A percentile compares a stretch with the other conserved stretches of the same genome.
Conservation (phyloP, 2,113 vertebrate species). For the Brachypteracias leptosomus region DNA sequence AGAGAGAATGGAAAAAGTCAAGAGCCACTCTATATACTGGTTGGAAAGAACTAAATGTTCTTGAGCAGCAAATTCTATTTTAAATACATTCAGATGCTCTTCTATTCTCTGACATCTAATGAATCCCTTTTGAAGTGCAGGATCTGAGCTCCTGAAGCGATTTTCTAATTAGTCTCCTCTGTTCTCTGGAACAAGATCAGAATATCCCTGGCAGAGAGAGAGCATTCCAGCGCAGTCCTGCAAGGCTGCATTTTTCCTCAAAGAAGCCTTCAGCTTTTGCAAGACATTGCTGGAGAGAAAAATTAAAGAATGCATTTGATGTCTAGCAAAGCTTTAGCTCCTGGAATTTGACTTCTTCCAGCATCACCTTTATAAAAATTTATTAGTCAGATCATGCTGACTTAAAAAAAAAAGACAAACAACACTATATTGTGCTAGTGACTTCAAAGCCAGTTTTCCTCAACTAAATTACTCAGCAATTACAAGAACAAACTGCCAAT, state of each 20-base stretch:
- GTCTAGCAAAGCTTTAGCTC: conserved; percentile 5
- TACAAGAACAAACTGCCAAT: conserved; percentile 3
- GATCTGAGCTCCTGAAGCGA: conserved; percentile 33
- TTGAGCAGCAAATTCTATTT: not conserved
- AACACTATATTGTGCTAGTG: not conserved
- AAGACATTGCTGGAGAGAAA: conserved; percentile 9
- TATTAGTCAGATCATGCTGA: conserved; percentile 23
- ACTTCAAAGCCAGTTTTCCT: not conserved
- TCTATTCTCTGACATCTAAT: not conserved
- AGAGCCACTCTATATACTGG: not conserved
- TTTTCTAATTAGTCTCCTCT: conserved; percentile 39
- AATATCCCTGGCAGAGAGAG: conserved; percentile 14
- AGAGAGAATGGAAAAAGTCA: not conserved
- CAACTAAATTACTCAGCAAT: not conserved
- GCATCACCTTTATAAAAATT: not conserved
- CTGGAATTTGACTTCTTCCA: not conserved
- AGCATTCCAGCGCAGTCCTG: conserved; percentile 7
- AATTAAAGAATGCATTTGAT: conserved; percentile 42
- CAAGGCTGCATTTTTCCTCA: not conserved
- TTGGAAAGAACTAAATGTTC: not conserved
- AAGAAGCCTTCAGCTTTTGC: not conserved
- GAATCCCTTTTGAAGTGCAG: conserved; percentile 3
- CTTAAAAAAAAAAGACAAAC: not conserved
- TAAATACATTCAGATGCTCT: not conserved
- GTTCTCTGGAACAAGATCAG: conserved; percentile 45